Conservation (phyloP, 1,140 invertebrate genomes). For the Drosophila lini region DNA sequence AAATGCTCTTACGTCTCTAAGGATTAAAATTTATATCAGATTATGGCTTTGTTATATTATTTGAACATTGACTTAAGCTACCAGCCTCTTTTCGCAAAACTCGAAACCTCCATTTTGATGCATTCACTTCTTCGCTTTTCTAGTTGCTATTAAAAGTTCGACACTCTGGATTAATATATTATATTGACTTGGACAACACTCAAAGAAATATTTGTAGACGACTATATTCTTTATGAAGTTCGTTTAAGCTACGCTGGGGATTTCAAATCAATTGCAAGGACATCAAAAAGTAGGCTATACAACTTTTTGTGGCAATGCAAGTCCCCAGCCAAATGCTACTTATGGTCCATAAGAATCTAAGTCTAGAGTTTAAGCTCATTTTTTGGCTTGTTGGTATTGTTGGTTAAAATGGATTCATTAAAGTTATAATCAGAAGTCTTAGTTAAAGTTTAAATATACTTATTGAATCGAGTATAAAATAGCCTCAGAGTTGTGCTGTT, state of each 20-base stretch:
- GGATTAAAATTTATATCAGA: conserved; percentile 8
- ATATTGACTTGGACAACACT: conserved; percentile 25
- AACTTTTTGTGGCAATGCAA: background rate
- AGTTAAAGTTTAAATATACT: background rate
- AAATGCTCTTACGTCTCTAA: conserved; percentile 6
- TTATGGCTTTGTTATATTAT: conserved; percentile 3
- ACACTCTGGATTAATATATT: conserved; percentile 26
- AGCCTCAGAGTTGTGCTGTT: conserved; percentile 12
- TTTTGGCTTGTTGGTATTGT: conserved; percentile 24
- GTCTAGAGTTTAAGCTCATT: conserved; percentile 13
- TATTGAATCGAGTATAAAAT: conserved; percentile 6
- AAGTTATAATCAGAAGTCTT: conserved; percentile 1
- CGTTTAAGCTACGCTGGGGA: background rate
- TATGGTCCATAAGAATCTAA: conserved; percentile 4
- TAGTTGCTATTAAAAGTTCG: background rate
- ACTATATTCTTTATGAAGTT: conserved; percentile 6
- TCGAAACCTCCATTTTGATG: conserved; percentile 10
- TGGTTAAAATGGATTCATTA: conserved; percentile 4
- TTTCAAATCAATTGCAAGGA: background rate
- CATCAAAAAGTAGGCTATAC: background rate
- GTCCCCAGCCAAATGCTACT: background rate
- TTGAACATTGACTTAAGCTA: conserved; percentile 43
- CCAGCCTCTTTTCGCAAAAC: conserved; percentile 52
- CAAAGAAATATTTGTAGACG: conserved; percentile 11
- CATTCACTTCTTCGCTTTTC: background rate